Evolutionary conservation across 35 echinoderm and acorn worm genomes (phyloP), one percentile per base, ranked within the genome.

Genomic region (Strongylocentrotus purpuratus): DNA sequence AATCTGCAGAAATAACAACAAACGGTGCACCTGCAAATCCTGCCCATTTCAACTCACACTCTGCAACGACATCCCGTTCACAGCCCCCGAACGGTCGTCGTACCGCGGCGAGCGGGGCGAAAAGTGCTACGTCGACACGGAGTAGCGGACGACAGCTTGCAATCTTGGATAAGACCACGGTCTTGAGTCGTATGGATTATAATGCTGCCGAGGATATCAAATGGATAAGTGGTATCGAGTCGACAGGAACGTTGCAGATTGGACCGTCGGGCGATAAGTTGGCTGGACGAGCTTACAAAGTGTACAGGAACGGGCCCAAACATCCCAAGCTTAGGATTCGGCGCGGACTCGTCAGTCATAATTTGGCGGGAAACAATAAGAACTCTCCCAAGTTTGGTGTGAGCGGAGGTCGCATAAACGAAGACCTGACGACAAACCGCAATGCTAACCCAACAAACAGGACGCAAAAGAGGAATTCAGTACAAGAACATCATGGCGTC

Each of bases 331-430:
- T 99, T 52, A 55, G 92, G 86, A 99, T 99, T 46, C 87, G 96
- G 31, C 88, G 98, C 14, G 98, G 98, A 13, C 96, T 99, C n/a
- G 98, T 99, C 25, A 99, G 98, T 93, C 98, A 97, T 86, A 94
- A 95, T 25, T 92, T 94, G 17, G 93, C 91, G 28, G 94, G 59
- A 48, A 95, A 17, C 45, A 86, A 31, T 13, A 96, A 87, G 33
- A 60, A 94, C 46, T 88, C 86, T 65, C 92, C 95, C 31, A 31
- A 86, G 10, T 86, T 95, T 32, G 96, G 96, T 52, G 94, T 98
- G 31, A 96, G 95, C 90, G 97, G 96, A 9, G 97, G 94, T 9
- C 61, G 90, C 61, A 92, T 98, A 28, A 96, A 86, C 33, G 97
- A 98, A 14, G 41, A 35, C 86, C 78, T 59, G 2, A 78, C 65